phyloP scores from a whole-genome alignment of 2,888 invertebrate genomes.

The Chouioia cunea region DNA sequence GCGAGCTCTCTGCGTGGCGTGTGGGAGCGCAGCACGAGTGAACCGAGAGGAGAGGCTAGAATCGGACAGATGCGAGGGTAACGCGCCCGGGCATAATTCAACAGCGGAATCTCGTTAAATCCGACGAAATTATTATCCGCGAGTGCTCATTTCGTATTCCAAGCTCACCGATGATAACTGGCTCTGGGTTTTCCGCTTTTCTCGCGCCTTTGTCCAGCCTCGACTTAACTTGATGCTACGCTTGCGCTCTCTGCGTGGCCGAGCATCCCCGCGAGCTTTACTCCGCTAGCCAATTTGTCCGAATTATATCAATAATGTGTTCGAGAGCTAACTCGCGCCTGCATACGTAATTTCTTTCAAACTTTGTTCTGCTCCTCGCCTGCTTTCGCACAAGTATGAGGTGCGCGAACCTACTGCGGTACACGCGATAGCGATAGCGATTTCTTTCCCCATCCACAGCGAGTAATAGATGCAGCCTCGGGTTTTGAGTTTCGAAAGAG shows the following conservation, averaged over 20 bases:
- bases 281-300: neutral
- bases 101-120: constrained; percentile 43
- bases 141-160: constrained; percentile 44
- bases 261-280: no score
- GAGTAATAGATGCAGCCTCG: constrained; percentile 18
- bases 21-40: no score
- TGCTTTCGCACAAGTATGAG: no score
- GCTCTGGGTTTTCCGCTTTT: constrained; percentile 27
- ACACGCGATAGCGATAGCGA: no score
- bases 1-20: constrained; percentile 23
- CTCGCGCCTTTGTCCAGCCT: neutral
- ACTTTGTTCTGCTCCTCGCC: no score
- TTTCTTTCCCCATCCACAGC: no score
- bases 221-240: neutral
- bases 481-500: constrained; percentile 20
- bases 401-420: no score
- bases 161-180: constrained; percentile 39
- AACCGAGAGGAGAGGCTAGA: neutral
- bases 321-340: constrained; percentile 11
- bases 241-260: neutral
- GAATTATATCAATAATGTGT: constrained; percentile 13
- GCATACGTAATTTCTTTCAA: no score
- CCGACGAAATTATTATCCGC: constrained; percentile 44
- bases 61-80: constrained; percentile 19
- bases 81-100: constrained; percentile 39